Conservation (phyloP, 92 coral and sea anemone genomes). For the Plumapathes pennacea region DNA sequence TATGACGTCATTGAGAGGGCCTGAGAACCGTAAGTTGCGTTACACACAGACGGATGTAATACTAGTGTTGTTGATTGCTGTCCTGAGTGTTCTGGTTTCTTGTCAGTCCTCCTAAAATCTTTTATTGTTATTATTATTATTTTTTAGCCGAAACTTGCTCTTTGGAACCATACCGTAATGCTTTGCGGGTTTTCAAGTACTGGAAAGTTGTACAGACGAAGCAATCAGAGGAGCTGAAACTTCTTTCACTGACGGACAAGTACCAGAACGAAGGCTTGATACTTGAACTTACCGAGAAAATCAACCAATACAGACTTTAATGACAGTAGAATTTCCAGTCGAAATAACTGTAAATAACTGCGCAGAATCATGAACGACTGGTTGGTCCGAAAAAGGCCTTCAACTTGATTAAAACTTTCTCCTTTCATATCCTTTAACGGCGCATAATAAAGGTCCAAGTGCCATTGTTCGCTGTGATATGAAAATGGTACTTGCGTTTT, state of each 20-base stretch:
- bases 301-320: constrained; percentile 61
- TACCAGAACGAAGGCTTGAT: constrained; percentile 51
- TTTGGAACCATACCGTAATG: constrained; percentile 74
- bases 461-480: no score
- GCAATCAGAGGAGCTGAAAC: constrained; percentile 4
- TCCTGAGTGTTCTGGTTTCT: not conserved
- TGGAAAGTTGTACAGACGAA: constrained; percentile 47
- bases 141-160: constrained; percentile 85
- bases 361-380: no score
- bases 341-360: no score
- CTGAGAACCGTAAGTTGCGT: no score
- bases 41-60: no score
- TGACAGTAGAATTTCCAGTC: not conserved
- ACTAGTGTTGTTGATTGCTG: not conserved
- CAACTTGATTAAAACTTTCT: no score
- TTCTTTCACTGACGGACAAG: constrained; percentile 46
- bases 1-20: no score
- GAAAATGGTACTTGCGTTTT: no score
- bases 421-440: no score
- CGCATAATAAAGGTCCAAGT: no score
- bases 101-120: no score
- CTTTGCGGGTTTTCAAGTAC: constrained; percentile 76
- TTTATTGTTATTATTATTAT: not conserved
- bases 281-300: constrained; percentile 60
- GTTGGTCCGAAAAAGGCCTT: no score